Evolutionary conservation across 2,888 invertebrate species (phyloP), one percentile per base, ranked within the genome.

Genomic region (Zootermopsis nevadensis): DNA sequence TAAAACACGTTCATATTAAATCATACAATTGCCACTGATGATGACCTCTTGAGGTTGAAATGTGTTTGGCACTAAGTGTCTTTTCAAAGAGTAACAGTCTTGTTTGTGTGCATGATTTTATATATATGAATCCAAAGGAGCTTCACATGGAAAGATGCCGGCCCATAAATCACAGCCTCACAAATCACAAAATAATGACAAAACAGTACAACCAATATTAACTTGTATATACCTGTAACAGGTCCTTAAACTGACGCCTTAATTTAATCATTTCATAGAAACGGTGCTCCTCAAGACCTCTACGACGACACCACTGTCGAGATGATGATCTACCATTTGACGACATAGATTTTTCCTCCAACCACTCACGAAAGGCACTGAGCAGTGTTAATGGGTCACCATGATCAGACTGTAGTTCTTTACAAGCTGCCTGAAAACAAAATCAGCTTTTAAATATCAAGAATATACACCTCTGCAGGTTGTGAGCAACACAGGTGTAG

Each of bases 211-310:
- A 60, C 60, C 10, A 60, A 8, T 8, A 27, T n/a, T n/a, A 10
- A 42, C 60, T 55, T 7, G 35, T 80, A 83, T 86, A 84, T 81
- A 94, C 95, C 90, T 94, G 93, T 24, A 98, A 90, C 84, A 98
- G 92, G 82, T 95, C 94, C 87, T 95, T 93, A 87, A 98, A 96
- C 89, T 99, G 99, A 35, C 94, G 93, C 55, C 98, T 93, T 10
- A 99, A 91, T 90, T 99, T 99, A 0, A 96, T 97, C 87, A 98
- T 95, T 90, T 99, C 99, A 88, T 99, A 99, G 87, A 99, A 95
- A 33, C 99, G 91, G 89, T 99, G 99, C 88, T 99, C 99, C 89
- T 99, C 99, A 12, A 99, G 91, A 0, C 98, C 98, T 83, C 98
- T 91, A 83, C 95, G 92, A 85, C 93, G 93, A 86, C 98, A 97